Percentiles rank a stretch among this genome's conserved stretches.
Evolutionary conservation across 2,797 vertebrate genomes (phyloP).

Genomic region (Platyrinchus mystaceus): DNA sequence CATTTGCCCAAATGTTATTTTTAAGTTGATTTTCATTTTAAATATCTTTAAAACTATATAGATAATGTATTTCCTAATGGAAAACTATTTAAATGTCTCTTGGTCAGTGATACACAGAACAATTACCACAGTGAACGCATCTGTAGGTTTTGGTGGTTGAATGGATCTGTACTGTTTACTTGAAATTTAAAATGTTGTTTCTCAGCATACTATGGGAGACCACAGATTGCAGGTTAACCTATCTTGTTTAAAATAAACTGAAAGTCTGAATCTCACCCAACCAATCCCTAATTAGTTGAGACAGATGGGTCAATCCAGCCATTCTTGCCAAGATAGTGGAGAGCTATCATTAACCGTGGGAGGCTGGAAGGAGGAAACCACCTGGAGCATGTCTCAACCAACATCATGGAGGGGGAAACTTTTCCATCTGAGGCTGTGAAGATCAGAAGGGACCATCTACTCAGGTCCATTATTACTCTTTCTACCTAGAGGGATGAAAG

Average conservation of each 20-base stretch:
- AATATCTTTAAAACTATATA: neutral
- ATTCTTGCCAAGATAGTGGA: neutral
- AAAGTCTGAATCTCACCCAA: slow-evolving; percentile 18
- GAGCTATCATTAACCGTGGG: neutral
- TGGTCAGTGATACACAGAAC: neutral
- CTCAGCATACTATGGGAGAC: neutral
- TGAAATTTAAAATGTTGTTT: slow-evolving; percentile 18
- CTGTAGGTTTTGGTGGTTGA: neutral
- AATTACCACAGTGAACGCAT: neutral
- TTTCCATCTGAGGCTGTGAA: neutral
- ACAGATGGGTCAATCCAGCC: slow-evolving; percentile 21
- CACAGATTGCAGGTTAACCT: slow-evolving; percentile 42
- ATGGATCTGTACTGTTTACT: neutral
- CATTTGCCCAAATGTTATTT: fast-evolving
- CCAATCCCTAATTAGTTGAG: slow-evolving; percentile 13
- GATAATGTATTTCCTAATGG: neutral
- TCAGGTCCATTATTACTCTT: neutral
- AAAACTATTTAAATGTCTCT: neutral
- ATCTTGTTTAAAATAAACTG: neutral
- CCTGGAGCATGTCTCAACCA: neutral
- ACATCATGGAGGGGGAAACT: neutral
- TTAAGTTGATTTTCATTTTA: neutral
- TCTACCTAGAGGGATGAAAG: neutral
- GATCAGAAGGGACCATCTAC: neutral
- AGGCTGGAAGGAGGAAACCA: neutral